Base-by-base conservation (phyloP, 2,888 invertebrate species). In the Caenorhabditis virilis region DNA sequence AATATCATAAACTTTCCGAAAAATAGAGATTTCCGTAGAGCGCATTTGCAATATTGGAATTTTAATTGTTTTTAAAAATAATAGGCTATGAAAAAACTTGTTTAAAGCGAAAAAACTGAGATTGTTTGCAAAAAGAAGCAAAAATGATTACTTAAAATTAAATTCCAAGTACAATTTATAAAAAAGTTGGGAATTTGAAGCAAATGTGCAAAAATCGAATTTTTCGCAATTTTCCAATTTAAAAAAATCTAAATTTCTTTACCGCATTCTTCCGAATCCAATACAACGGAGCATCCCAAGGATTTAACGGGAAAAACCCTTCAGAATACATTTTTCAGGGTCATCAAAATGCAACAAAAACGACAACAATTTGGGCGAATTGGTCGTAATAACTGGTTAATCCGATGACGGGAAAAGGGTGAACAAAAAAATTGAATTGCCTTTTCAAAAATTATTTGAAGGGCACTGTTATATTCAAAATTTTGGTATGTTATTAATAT, bases 371-470 rank as follows among this genome's bases (percentile, higher is more conserved):
- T 6, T 20, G 15, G 50, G 23, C 26, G 30, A 36, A 52, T 52
- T 48, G 56, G 53, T 53, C 53, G 56, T 61, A 51, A 50, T 47
- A 62, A 62, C 61, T 53, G 47, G 61, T 62, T 62, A 62, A 62
- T 53, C 36, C 45, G 25, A 2, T 4, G 23, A 42, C n/a, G n/a
- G n/a, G 25, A 42, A 42, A 18, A 18, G 42, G 20, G 15, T 2
- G 42, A 22, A 42, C 13, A 20, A 33, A 36, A 16, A 41, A 30
- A n/a, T 26, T 16, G 15, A 9, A n/a, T 41, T 39, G 15, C 27
- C 18, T 53, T 35, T 43, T 42, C 33, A 42, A 18, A 51, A 51
- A 39, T 18, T 30, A 16, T 38, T 38, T n/a, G 9, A 49, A 11
- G n/a, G 25, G 2, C 27, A 18, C 3, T 18, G 26, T 39, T 22